A percentile compares a stretch with the other conserved stretches of the same genome.
Conservation (phyloP, 2,113 vertebrate species). For the Scomber scombrus region DNA sequence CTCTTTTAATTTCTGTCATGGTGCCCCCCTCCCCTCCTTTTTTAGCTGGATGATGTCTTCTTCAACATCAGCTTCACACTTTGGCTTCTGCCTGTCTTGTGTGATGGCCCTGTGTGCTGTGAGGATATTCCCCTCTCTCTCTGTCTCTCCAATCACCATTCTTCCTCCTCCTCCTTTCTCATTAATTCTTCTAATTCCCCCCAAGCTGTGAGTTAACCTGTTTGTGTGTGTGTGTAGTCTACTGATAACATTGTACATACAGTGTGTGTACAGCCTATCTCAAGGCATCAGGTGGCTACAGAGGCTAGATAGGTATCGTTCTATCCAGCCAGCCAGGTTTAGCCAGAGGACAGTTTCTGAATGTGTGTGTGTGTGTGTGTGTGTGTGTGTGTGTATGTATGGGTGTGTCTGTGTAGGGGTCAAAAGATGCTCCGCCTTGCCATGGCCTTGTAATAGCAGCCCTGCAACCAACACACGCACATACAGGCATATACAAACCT, state of each 20-base stretch:
- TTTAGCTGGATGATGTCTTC: constrained; percentile 88
- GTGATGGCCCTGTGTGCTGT: constrained; percentile 73
- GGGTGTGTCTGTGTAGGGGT: constrained; percentile 50
- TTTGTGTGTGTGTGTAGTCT: constrained; percentile 28
- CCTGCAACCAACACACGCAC: constrained; percentile 82
- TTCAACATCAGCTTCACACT: constrained; percentile 84
- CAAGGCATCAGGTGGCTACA: constrained; percentile 72
- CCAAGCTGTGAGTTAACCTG: constrained; percentile 56
- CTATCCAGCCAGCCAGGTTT: constrained; percentile 59
- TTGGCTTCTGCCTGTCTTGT: constrained; percentile 74
- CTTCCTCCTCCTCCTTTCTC: constrained; percentile 53
- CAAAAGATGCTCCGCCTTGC: constrained; percentile 59
- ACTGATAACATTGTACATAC: constrained; percentile 44
- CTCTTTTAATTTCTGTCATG: constrained; percentile 92
- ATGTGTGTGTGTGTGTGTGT: constrained; percentile 15
- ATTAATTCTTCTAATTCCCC: constrained; percentile 59
- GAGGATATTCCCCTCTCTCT: constrained; percentile 72
- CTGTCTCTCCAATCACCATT: constrained; percentile 67
- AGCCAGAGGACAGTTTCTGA: constrained; percentile 71
- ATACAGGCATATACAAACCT: constrained; percentile 68
- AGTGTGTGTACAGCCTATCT: constrained; percentile 42
- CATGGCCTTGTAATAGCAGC: constrained; percentile 80
- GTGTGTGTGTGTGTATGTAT: constrained; percentile 2
- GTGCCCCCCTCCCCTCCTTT: constrained; percentile 83
- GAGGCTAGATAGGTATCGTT: constrained; percentile 68